These are phyloP conservation scores for Okamejei kenojei DNA, from an alignment of 2,797 vertebrate genomes.

Conservation along the genomic window DNA sequence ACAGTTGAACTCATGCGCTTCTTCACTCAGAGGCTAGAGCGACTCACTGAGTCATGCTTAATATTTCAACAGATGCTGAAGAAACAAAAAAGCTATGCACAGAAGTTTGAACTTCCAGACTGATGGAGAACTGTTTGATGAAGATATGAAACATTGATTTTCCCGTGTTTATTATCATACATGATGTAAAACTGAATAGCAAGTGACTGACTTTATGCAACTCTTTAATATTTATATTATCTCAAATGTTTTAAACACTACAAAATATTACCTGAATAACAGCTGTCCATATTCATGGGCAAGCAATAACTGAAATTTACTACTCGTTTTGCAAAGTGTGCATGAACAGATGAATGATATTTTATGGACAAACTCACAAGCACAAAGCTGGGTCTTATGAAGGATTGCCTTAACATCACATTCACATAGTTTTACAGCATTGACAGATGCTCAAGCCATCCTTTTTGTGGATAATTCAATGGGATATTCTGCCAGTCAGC, in stretches of 20 bases:
- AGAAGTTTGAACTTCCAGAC: neutral
- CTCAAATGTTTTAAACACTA: neutral
- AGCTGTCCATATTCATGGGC: conserved; percentile 29
- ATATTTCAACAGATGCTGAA: neutral
- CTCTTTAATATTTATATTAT: neutral
- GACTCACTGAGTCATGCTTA: neutral
- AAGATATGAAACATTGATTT: neutral
- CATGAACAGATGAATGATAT: conserved; percentile 13
- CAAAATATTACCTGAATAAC: neutral
- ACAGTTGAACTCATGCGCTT: neutral
- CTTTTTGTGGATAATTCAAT: neutral
- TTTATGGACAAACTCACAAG: conserved; percentile 26
- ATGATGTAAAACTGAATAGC: neutral
- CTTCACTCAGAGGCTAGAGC: neutral
- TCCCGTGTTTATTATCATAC: neutral
- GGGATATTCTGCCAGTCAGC: conserved; percentile 31
- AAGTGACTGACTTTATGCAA: neutral
- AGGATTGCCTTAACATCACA: conserved; percentile 38
- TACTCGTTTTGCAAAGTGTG: conserved; percentile 41
- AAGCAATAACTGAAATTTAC: conserved; percentile 43
- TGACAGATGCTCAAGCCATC: conserved; percentile 41
- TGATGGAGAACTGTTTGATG: neutral
- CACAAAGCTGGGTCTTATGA: neutral
- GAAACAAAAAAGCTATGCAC: neutral
- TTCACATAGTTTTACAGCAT: conserved; percentile 40